Evolutionary conservation across 2,797 vertebrate genomes (phyloP).

Genomic region (Capromys pilorides): DNA sequence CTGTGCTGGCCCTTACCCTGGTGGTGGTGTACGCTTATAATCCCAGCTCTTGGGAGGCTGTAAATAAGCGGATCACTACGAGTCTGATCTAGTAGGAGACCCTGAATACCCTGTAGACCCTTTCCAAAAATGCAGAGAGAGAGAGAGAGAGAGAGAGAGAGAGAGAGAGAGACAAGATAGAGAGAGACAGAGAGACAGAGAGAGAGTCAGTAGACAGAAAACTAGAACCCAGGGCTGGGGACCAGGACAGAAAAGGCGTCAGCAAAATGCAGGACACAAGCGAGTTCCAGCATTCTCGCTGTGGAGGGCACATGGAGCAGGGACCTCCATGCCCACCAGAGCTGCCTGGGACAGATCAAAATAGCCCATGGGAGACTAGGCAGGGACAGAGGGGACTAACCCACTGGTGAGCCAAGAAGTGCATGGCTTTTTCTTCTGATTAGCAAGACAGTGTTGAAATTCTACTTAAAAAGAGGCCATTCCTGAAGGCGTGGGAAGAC

Average conservation of each 20-base stretch:
- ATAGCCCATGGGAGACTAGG: background rate
- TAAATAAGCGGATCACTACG: too few species aligned
- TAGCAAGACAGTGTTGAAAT: background rate
- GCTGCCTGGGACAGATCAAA: background rate
- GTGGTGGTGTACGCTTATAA: too few species aligned
- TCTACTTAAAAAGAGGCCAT: background rate
- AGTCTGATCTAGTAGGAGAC: too few species aligned
- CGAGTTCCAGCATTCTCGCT: background rate
- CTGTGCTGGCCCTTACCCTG: too few species aligned
- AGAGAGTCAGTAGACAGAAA: background rate
- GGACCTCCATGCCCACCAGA: background rate
- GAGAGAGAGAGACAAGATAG: too few species aligned
- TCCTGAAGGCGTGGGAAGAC: background rate
- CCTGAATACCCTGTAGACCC: too few species aligned
- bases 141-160: background rate
- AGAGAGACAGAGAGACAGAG: too few species aligned
- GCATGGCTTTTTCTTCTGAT: background rate
- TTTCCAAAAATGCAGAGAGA: too few species aligned
- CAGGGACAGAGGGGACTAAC: background rate
- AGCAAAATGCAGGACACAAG: accelerated
- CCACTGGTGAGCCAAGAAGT: background rate
- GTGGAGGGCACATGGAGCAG: background rate
- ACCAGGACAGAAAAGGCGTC: background rate
- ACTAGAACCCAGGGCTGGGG: background rate
- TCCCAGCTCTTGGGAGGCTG: too few species aligned